These are phyloP conservation scores for Euphonia xanthogaster DNA, from an alignment of 2,797 vertebrate species.

Conservation along the genomic window DNA sequence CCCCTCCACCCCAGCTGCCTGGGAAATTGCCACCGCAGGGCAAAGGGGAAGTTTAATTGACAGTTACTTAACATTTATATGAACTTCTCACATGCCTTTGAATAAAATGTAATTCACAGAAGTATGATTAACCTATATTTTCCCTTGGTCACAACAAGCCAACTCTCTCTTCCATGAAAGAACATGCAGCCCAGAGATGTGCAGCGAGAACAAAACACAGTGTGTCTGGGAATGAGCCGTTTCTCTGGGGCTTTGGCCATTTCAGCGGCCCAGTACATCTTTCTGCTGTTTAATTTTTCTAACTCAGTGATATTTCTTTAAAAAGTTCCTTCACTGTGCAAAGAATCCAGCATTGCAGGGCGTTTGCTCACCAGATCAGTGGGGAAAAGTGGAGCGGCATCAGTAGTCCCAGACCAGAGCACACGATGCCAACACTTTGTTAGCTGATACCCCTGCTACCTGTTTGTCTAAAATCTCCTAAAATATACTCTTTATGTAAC, in stretches of 20 bases:
- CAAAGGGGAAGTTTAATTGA: background rate
- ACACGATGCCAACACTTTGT: accelerated
- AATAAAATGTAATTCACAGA: background rate
- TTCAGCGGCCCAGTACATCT: background rate
- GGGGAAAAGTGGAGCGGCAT: background rate
- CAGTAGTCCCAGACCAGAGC: background rate
- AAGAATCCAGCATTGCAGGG: background rate
- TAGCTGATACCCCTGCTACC: background rate
- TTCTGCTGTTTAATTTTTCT: background rate
- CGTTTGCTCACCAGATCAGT: accelerated
- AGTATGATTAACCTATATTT: background rate
- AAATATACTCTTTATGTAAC: background rate
- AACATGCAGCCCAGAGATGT: background rate
- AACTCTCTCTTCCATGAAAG: background rate
- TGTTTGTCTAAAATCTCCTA: background rate
- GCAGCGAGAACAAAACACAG: background rate
- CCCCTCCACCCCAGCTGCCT: slow-evolving; percentile 12
- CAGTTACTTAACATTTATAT: background rate
- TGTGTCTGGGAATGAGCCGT: background rate
- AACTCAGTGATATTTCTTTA: background rate
- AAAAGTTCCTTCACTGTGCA: background rate
- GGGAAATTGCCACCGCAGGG: slow-evolving; percentile 51
- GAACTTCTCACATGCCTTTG: background rate
- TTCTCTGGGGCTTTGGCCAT: background rate
- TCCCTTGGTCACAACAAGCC: background rate